phyloP scores from a whole-genome alignment of 2,113 vertebrate genomes.

The Sinocyclocheilus rhinocerous region DNA sequence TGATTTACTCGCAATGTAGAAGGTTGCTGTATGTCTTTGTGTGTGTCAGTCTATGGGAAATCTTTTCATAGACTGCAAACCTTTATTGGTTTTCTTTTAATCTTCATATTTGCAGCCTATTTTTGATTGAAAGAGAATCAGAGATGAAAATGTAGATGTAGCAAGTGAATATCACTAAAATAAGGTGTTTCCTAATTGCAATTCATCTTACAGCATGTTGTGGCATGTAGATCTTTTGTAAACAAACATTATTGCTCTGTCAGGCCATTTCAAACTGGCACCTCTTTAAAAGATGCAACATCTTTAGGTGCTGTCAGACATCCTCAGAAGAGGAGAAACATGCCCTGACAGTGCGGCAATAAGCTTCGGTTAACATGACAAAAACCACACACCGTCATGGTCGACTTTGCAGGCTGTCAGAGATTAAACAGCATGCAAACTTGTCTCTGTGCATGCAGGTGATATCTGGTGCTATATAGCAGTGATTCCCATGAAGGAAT shows the following conservation, averaged over 20 bases:
- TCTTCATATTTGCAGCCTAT: background rate
- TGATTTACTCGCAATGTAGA: too few species aligned
- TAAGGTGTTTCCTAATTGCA: background rate
- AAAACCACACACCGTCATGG: background rate
- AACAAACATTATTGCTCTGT: background rate
- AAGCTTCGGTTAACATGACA: background rate
- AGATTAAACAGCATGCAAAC: conserved; percentile 11
- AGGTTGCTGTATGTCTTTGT: background rate
- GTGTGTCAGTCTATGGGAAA: conserved; percentile 10
- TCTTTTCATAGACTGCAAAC: conserved; percentile 20
- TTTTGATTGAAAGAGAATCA: background rate
- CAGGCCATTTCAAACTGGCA: conserved; percentile 9
- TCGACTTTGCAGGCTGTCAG: background rate
- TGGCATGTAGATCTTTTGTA: background rate
- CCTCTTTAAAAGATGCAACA: conserved; percentile 24
- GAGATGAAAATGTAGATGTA: background rate
- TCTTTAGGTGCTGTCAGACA: conserved; percentile 18
- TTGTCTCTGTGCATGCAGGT: background rate
- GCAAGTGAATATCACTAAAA: background rate
- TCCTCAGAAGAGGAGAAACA: background rate
- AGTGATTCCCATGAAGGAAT: background rate
- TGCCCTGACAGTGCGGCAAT: background rate
- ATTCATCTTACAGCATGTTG: background rate
- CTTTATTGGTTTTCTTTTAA: background rate
- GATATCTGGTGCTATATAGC: background rate